Conservation (phyloP, 2,113 vertebrate species). For the Dromas ardeola region DNA sequence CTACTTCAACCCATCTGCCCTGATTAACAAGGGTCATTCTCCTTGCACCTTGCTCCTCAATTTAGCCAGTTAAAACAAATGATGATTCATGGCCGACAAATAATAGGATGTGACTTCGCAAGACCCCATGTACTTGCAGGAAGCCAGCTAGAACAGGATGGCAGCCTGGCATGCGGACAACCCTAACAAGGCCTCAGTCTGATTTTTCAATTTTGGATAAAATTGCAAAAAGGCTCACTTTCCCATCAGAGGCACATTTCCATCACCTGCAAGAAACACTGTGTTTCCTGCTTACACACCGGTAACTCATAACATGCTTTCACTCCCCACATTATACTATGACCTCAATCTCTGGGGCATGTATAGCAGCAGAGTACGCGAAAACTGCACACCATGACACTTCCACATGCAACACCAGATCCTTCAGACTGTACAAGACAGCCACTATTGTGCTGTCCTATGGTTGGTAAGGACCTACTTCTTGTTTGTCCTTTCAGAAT, state of each 20-base stretch:
- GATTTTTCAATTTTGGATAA: not conserved
- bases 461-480: not conserved
- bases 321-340: not conserved
- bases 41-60: not conserved
- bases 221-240: not conserved
- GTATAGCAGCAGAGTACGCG: not conserved
- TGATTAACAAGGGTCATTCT: not conserved
- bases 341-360: not conserved
- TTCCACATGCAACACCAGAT: not conserved
- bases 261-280: not conserved
- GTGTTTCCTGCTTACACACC: not conserved
- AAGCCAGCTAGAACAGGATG: not conserved
- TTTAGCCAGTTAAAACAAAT: conserved; percentile 5
- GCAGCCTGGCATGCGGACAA: not conserved
- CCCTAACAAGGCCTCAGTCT: not conserved
- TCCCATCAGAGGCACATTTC: not conserved
- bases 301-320: not conserved
- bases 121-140: not conserved
- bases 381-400: not conserved
- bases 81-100: conserved; percentile 1
- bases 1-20: not conserved
- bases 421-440: not conserved
- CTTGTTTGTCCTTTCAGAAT: not conserved
- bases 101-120: not conserved
- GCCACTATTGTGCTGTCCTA: not conserved